Conservation (phyloP, 2,113 vertebrate genomes). For the Varanus salvator region DNA sequence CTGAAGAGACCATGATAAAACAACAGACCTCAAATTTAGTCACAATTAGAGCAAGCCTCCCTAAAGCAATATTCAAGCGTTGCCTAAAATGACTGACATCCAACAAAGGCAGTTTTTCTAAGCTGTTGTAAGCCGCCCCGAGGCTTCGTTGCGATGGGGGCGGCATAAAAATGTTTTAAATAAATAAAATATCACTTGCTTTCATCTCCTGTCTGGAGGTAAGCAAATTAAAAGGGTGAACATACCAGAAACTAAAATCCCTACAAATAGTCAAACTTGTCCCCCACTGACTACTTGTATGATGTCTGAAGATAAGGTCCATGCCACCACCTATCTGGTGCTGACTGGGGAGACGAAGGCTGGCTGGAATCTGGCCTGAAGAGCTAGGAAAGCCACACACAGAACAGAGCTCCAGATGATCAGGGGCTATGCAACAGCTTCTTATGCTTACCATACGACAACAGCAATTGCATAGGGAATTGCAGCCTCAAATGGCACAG, state of each 20-base stretch:
- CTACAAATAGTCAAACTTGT: not conserved
- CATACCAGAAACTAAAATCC: not conserved
- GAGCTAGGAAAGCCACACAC: not conserved
- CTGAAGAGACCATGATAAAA: rapidly evolving
- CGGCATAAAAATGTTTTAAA: no score
- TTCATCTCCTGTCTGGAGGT: not conserved
- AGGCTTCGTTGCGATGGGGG: no score
- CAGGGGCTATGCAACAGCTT: not conserved
- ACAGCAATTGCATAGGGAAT: not conserved
- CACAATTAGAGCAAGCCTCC: not conserved
- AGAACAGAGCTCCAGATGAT: not conserved
- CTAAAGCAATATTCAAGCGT: not conserved
- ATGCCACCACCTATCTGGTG: not conserved
- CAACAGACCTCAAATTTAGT: not conserved
- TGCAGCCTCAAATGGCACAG: not conserved
- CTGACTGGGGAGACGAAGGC: not conserved
- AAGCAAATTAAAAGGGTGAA: not conserved
- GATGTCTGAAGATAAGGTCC: not conserved
- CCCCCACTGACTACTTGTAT: not conserved
- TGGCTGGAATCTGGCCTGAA: not conserved
- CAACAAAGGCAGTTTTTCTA: not conserved
- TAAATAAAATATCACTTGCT: not conserved
- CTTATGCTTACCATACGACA: not conserved
- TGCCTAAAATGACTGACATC: not conserved
- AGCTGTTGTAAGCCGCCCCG: no score